Base-by-base conservation (phyloP, 2,797 vertebrate species). In the Schizopygopsis malacanthus region DNA sequence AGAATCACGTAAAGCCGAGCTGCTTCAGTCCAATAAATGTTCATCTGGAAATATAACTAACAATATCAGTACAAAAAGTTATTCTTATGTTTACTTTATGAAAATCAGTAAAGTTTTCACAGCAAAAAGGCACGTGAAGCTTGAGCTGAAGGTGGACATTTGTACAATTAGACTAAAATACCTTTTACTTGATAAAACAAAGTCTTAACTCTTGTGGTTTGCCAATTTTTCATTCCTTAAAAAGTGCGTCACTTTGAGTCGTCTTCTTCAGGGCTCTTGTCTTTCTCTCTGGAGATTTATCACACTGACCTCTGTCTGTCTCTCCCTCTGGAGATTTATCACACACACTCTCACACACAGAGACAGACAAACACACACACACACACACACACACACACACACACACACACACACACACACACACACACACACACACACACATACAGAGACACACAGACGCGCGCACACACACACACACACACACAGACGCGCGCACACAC, bases 311-410 rank as follows among this genome's bases (percentile, higher is more conserved):
- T 45, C n/a, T 4, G 11, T 76, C 47, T 82, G 5, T 70, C 12
- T 67, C 18, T 50, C 37, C 25, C 41, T 75, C 71, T 73, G 59
- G 33, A 82, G 76, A 85, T 88, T 78, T 83, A 82, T 61, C 81
- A 45, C 47, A n/a, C 33, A 77, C 75, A 56, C 75, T 2, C 28
- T 1, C 28, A 28, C 28, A 2, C 28, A 33, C 28, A 33, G 28
- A 33, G 28, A 33, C 2, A 33, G 28, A 33, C 28, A 33, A 0
- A 56, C 77, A 63, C 54, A 63, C 6, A 56, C 47, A 56, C 50
- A 56, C 75, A 56, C 75, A 56, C 75, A 54, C 76, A 43, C 33
- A 61, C 1, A 43, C 25, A 54, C 47, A 76, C 73, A 77, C 28
- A 33, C 28, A 33, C 28, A 33, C 28, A 2, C 28, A 33, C 28